Conservation (phyloP, 2,113 vertebrate species). For the Brachyhypopomus gauderio region DNA sequence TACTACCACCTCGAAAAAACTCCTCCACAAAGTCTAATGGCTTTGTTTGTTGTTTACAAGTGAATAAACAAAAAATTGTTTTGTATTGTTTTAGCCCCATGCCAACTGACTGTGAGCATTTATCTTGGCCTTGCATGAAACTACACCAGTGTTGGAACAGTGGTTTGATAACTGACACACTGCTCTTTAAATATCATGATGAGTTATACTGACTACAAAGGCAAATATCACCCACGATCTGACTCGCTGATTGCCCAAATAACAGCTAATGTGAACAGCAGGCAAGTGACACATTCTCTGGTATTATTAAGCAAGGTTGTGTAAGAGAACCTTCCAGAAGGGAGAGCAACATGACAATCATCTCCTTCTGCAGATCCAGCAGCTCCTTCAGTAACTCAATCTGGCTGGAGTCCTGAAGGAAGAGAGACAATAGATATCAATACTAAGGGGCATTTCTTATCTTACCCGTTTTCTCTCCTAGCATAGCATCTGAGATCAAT, state of each 20-base stretch:
- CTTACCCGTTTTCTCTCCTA: slow-evolving; percentile 1
- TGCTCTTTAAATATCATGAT: neutral
- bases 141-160: slow-evolving; percentile 13
- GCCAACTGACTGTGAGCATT: neutral
- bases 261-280: slow-evolving; percentile 17
- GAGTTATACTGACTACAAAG: neutral
- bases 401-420: slow-evolving; percentile 91
- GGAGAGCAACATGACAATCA: slow-evolving; percentile 98
- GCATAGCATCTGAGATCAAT: slow-evolving; percentile 49
- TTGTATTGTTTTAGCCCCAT: neutral
- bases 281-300: slow-evolving; percentile 3
- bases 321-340: slow-evolving; percentile 88
- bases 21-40: neutral
- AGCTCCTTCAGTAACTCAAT: slow-evolving; percentile 97
- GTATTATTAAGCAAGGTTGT: slow-evolving; percentile 6
- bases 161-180: slow-evolving; percentile 6
- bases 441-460: neutral
- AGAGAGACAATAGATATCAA: slow-evolving; percentile 42
- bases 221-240: slow-evolving; percentile 6
- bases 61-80: neutral
- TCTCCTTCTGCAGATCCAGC: slow-evolving; percentile 96
- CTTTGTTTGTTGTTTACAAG: neutral
- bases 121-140: neutral
- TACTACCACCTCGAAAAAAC: slow-evolving; percentile 1
- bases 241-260: neutral